A percentile compares a stretch with the other conserved stretches of the same genome.
phyloP scores from a whole-genome alignment of 35 echinoderm and acorn worm species.

The Chiridota heheva region DNA sequence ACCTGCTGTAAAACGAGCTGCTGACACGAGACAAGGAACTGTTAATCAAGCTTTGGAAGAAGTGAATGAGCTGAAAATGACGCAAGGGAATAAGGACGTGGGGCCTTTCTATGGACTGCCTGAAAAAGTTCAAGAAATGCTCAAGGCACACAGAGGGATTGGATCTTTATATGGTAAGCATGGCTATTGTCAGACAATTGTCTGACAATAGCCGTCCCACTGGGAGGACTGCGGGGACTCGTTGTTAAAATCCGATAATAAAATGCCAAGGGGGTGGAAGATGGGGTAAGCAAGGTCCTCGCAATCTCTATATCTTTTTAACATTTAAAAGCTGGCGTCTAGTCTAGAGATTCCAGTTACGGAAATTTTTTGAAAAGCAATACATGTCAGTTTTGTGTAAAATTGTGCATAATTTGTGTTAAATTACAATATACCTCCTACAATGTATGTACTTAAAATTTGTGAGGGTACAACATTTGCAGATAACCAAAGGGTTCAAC shows the following conservation, averaged over 20 bases:
- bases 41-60: slow-evolving; percentile 63
- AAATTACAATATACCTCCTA: no score
- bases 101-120: slow-evolving; percentile 94
- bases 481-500: no score
- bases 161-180: slow-evolving; percentile 69
- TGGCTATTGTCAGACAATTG: neutral
- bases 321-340: no score
- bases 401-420: no score
- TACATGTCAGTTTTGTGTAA: no score
- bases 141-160: slow-evolving; percentile 73
- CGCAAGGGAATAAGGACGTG: slow-evolving; percentile 53
- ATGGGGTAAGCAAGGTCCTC: neutral
- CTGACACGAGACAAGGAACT: slow-evolving; percentile 17
- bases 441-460: no score
- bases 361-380: neutral
- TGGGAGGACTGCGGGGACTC: neutral
- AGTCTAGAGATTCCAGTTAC: neutral
- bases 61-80: slow-evolving; percentile 12
- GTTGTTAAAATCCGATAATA: no score
- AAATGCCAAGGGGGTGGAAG: neutral
- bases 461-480: no score
- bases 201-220: slow-evolving; percentile 3
- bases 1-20: slow-evolving; percentile 10
- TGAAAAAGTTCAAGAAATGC: slow-evolving; percentile 65
- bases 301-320: neutral